These are phyloP conservation scores for Heteromurus nitidus DNA, from an alignment of 2,888 invertebrate genomes.

Conservation along the genomic window DNA sequence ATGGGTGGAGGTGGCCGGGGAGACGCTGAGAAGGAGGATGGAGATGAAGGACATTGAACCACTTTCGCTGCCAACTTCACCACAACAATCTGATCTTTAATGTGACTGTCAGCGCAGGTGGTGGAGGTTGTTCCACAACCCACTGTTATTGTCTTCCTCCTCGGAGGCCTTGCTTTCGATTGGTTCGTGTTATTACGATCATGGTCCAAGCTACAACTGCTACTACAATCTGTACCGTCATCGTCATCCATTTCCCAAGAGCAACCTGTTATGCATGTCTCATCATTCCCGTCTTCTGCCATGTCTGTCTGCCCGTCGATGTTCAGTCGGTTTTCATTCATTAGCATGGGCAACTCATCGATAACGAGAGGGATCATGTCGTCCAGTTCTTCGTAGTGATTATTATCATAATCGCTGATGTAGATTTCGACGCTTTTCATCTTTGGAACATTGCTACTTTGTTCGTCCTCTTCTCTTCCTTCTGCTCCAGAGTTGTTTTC, in stretches of 20 bases:
- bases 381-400: neutral
- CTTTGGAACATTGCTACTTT: neutral
- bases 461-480: too few relatives aligned
- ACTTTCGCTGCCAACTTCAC: conserved; percentile 63
- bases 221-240: conserved; percentile 58
- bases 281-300: conserved; percentile 33
- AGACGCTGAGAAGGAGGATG: conserved; percentile 33
- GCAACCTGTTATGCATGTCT: conserved; percentile 59
- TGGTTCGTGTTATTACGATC: neutral
- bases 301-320: neutral
- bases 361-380: conserved; percentile 51
- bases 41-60: conserved; percentile 53
- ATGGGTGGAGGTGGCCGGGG: conserved; percentile 64
- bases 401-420: conserved; percentile 41
- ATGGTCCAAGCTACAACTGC: conserved; percentile 44
- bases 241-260: conserved; percentile 61
- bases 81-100: conserved; percentile 56
- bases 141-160: conserved; percentile 36
- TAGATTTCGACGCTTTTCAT: conserved; percentile 57
- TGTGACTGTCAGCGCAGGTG: conserved; percentile 31
- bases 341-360: conserved; percentile 36
- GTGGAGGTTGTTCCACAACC: conserved; percentile 40
- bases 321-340: neutral
- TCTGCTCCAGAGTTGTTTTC: too few relatives aligned
- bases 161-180: neutral